Percentiles rank a stretch among this genome's conserved stretches.
Evolutionary conservation across 2,113 vertebrate genomes (phyloP).

Genomic region (Mobula birostris): DNA sequence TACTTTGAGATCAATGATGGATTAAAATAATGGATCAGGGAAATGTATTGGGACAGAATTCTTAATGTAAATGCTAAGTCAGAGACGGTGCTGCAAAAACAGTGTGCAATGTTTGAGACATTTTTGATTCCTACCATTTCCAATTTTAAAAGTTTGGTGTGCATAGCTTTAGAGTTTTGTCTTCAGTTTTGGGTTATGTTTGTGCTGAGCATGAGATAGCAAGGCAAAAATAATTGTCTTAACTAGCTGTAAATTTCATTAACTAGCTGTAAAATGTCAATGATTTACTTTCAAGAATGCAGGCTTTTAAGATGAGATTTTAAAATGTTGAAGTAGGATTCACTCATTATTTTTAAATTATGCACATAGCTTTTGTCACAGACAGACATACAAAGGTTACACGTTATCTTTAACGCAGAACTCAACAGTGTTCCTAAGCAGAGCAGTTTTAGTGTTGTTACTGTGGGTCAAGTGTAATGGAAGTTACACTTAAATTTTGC

Average conservation of each 20-base stretch:
- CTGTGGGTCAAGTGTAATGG: neutral
- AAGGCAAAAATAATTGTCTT: neutral
- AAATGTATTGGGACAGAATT: too few species aligned
- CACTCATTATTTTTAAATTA: neutral
- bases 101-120: neutral
- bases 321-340: neutral
- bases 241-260: too few species aligned
- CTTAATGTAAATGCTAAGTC: neutral
- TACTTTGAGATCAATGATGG: neutral
- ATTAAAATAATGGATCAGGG: neutral
- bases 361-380: neutral
- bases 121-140: too few species aligned
- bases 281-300: neutral
- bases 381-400: neutral
- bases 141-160: neutral
- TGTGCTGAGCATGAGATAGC: neutral
- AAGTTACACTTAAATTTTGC: neutral
- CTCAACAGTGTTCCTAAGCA: neutral
- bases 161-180: too few species aligned
- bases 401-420: neutral
- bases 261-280: neutral
- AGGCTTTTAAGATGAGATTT: neutral
- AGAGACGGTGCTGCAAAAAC: neutral
- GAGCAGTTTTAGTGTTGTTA: neutral
- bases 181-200: neutral